These are phyloP conservation scores for Andrena hattorfiana DNA, from an alignment of 2,888 invertebrate species.

Conservation along the genomic window DNA sequence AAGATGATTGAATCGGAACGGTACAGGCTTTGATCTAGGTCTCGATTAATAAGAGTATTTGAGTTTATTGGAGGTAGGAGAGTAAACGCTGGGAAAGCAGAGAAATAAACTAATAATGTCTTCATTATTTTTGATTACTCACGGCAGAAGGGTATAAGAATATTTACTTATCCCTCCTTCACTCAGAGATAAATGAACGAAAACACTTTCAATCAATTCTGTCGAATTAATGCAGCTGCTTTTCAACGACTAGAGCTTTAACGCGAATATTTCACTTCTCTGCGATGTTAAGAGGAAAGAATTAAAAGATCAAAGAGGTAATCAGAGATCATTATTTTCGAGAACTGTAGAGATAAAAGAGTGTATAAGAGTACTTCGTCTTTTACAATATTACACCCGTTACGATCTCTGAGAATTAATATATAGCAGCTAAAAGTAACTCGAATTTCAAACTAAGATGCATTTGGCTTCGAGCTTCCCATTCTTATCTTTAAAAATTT, in stretches of 20 bases:
- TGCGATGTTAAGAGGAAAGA: neutral
- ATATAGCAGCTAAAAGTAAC: too few relatives aligned
- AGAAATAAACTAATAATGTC: neutral
- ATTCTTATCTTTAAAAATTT: too few relatives aligned
- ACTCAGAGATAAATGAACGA: neutral
- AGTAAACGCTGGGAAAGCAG: neutral
- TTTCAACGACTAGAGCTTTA: neutral
- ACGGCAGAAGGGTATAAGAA: too few relatives aligned
- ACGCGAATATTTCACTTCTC: neutral
- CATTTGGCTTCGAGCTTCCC: too few relatives aligned
- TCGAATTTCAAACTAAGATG: too few relatives aligned
- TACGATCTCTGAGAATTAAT: too few relatives aligned
- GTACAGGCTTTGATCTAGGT: neutral
- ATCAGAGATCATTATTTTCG: too few relatives aligned
- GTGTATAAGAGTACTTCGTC: too few relatives aligned
- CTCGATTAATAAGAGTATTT: neutral
- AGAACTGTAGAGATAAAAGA: too few relatives aligned
- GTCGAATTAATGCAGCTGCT: neutral
- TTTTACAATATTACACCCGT: too few relatives aligned
- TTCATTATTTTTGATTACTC: neutral
- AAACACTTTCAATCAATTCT: neutral
- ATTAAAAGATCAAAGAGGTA: too few relatives aligned
- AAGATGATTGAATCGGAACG: slow-evolving; percentile 5
- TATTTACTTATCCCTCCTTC: neutral
- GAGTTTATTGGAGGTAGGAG: neutral